Conservation (phyloP, 1,140 invertebrate species). For the Achatina immaculata region DNA sequence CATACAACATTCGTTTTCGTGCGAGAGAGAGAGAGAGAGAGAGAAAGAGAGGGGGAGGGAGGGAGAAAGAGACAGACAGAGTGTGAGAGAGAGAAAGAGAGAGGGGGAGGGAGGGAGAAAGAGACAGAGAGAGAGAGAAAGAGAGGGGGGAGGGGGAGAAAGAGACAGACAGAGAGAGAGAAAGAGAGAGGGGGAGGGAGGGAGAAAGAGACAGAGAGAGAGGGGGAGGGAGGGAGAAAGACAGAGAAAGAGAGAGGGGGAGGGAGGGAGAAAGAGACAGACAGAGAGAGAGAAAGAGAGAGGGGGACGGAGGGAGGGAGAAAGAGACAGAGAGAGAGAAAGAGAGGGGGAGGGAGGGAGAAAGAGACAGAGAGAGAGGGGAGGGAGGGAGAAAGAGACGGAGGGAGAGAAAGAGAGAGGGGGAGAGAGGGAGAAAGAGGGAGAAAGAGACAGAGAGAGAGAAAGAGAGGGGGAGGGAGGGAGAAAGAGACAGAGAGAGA, state of each 20-base stretch:
- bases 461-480: background rate
- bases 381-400: background rate
- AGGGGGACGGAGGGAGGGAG: background rate
- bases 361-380: conserved; percentile 15
- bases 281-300: background rate
- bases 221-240: background rate
- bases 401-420: conserved; percentile 16
- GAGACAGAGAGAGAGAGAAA: background rate
- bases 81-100: conserved; percentile 18
- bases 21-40: too few species aligned
- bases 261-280: conserved; percentile 10
- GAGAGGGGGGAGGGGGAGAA: conserved; percentile 30
- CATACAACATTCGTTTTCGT: too few species aligned
- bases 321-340: background rate
- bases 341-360: conserved; percentile 20
- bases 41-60: too few species aligned
- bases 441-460: conserved; percentile 13
- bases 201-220: conserved; percentile 12
- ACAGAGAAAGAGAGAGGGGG: background rate
- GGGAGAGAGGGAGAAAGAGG: conserved; percentile 9
- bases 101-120: background rate
- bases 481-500: background rate
- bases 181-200: conserved; percentile 26
- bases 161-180: conserved; percentile 36
- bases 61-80: conserved; percentile 20